Base-by-base conservation (phyloP, 2,797 vertebrate genomes). In the Rallus crepitans region DNA sequence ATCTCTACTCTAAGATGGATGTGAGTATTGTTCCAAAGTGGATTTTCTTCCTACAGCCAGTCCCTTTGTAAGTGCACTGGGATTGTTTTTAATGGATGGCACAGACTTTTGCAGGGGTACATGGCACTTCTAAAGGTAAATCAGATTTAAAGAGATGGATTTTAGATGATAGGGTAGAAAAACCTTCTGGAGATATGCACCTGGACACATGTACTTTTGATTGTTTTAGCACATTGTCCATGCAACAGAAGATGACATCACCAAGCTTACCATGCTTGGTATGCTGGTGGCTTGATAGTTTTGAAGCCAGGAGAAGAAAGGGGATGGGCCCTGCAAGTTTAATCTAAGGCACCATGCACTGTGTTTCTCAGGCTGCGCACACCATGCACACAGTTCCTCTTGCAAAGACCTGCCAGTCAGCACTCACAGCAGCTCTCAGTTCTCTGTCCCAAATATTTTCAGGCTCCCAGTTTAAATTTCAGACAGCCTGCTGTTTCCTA, bases 1-100 rank as follows among this genome's bases (percentile, higher is more conserved):
- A 69, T 61, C 92, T 98, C 84, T 98, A 98, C 60, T 93, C 90
- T 40, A 89, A 76, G 59, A 97, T 98, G 97, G 98, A 98, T 63
- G 98, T 98, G 84, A 98, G 98, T 98, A 69, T 93, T 65, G 10
- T 42, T 81, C 42, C 47, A 55, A 50, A 60, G 37, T 15, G 12
- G 30, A 17, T 65, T 77, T 92, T 79, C 16, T 39, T 68, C 37
- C 28, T 77, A 5, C 31, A 60, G 18, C 9, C 52, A 27, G 20
- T 48, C 27, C 37, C 9, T 6, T 79, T 60, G 1, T 30, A 87
- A 84, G 31, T 40, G 33, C 50, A 42, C 23, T 48, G 48, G 28
- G 8, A 69, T 42, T 82, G 6, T 66, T 92, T 70, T 64, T 40
- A 64, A 53, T 5, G 47, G 30, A 66, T 80, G 53, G 8, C 48